Percentiles rank a stretch among this genome's conserved stretches.
phyloP scores from a whole-genome alignment of 2,797 vertebrate genomes.

The Sorex maritimensis region DNA sequence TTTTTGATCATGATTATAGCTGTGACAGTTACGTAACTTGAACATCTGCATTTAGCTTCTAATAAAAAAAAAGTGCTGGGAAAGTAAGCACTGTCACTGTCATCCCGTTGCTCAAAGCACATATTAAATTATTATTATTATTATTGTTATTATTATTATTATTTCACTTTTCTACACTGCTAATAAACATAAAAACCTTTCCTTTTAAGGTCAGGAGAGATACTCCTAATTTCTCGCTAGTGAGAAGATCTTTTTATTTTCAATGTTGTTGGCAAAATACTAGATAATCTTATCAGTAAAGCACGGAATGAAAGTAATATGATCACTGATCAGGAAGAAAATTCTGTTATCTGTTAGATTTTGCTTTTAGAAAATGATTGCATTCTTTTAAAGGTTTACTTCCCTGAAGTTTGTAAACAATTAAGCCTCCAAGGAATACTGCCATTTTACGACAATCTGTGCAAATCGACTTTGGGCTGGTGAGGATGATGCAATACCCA shows the following conservation, averaged over 20 bases:
- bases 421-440: constrained; percentile 46
- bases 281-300: constrained; percentile 51
- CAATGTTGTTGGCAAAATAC: not conserved
- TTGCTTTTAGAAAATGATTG: constrained; percentile 62
- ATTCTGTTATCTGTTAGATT: constrained; percentile 51
- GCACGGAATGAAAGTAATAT: constrained; percentile 72
- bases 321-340: constrained; percentile 35
- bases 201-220: not conserved
- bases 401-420: constrained; percentile 73
- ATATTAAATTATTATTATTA: constrained; percentile 29
- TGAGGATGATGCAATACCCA: constrained; percentile 62
- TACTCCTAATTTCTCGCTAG: not conserved
- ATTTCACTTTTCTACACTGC: not conserved
- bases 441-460: constrained; percentile 64
- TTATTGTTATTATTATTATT: too few relatives aligned
- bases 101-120: too few relatives aligned
- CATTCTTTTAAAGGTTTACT: constrained; percentile 49
- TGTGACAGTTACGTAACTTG: constrained; percentile 1
- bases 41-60: constrained; percentile 10
- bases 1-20: not conserved
- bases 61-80: constrained; percentile 43
- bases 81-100: not conserved
- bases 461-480: constrained; percentile 11
- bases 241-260: not conserved
- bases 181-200: not conserved